Percentiles rank a stretch among this genome's conserved stretches.
phyloP scores from a whole-genome alignment of 1,140 invertebrate species.

The Scaptomyza pallida region DNA sequence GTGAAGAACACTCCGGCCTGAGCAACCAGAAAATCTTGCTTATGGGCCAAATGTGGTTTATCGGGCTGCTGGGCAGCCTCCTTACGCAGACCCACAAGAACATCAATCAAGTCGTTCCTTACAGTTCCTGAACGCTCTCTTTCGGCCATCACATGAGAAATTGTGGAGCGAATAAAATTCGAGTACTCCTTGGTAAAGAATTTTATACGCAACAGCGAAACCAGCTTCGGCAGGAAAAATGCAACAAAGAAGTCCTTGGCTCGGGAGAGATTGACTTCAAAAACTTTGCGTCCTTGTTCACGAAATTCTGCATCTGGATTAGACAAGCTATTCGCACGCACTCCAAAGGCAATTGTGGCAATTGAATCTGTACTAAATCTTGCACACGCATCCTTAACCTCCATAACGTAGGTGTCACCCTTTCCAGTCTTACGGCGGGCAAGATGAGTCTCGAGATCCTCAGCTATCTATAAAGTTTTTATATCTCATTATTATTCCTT shows the following conservation, averaged over 20 bases:
- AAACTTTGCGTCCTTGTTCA: slow-evolving; percentile 63
- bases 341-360: slow-evolving; percentile 86
- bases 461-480: slow-evolving; percentile 51
- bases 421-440: slow-evolving; percentile 5
- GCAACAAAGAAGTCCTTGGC: slow-evolving; percentile 82
- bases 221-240: slow-evolving; percentile 84
- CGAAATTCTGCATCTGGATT: slow-evolving; percentile 84
- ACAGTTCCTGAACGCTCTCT: slow-evolving; percentile 60
- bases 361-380: slow-evolving; percentile 87
- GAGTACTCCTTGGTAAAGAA: slow-evolving; percentile 56
- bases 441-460: slow-evolving; percentile 55
- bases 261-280: neutral
- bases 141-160: slow-evolving; percentile 78
- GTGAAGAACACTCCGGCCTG: slow-evolving; percentile 89
- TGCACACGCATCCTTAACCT: slow-evolving; percentile 84
- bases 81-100: slow-evolving; percentile 82
- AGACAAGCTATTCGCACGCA: slow-evolving; percentile 85
- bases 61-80: slow-evolving; percentile 48
- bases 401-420: slow-evolving; percentile 25
- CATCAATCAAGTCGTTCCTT: slow-evolving; percentile 84
- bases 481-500: neutral
- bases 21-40: slow-evolving; percentile 86
- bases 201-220: slow-evolving; percentile 51
- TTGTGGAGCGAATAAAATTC: slow-evolving; percentile 68
- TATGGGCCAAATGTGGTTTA: slow-evolving; percentile 68